phyloP scores from a whole-genome alignment of 2,888 invertebrate genomes.

The Heteromyza rotundicornis region DNA sequence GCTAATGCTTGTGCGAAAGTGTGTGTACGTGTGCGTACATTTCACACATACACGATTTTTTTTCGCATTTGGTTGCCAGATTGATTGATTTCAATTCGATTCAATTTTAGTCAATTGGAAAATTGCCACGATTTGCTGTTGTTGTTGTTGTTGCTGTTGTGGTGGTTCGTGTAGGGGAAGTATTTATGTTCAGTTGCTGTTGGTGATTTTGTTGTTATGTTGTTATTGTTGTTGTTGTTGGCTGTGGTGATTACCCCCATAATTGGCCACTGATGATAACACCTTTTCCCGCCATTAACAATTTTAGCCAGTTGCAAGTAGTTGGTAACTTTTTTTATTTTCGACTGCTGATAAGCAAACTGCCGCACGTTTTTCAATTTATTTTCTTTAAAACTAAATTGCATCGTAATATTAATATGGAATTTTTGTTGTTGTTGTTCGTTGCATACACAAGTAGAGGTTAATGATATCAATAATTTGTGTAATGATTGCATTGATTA shows the following conservation, averaged over 20 bases:
- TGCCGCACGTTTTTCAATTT: no score
- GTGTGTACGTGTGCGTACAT: not conserved
- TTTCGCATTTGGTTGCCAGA: not conserved
- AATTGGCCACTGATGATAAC: not conserved
- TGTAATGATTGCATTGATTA: no score
- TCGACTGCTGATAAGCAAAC: no score
- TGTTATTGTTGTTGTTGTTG: no score
- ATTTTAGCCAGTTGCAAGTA: not conserved
- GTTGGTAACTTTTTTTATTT: no score
- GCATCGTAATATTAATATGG: not conserved
- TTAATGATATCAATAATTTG: no score
- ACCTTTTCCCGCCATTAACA: not conserved
- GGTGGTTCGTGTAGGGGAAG: not conserved
- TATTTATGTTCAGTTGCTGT: not conserved
- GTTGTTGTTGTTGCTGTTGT: not conserved
- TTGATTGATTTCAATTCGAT: slow-evolving; percentile 1
- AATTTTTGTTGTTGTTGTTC: no score
- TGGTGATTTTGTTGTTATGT: not conserved
- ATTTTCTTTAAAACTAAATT: not conserved
- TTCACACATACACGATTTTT: not conserved
- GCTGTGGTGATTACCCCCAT: no score
- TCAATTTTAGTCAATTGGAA: not conserved
- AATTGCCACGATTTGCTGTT: not conserved
- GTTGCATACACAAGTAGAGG: no score
- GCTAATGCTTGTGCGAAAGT: not conserved